Conservation (phyloP, 2,113 vertebrate species). For the Gasterosteus nipponicus region DNA sequence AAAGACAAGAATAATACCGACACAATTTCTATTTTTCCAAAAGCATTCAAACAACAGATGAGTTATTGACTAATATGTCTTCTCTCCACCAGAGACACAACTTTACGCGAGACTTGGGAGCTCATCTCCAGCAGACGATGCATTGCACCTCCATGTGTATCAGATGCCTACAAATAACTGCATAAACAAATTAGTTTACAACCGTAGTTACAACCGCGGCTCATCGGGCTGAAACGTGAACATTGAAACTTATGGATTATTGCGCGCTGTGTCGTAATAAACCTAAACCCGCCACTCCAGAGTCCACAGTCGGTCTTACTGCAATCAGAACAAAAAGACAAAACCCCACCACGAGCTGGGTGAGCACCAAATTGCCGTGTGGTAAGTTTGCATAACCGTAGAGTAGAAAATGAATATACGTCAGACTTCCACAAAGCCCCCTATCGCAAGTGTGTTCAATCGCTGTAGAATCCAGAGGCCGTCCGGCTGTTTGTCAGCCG, state of each 20-base stretch:
- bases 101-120: background rate
- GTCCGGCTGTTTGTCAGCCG: conserved; percentile 51
- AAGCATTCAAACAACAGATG: conserved; percentile 11
- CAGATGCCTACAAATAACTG: background rate
- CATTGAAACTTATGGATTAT: conserved; percentile 11
- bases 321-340: background rate
- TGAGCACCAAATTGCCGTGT: conserved; percentile 1
- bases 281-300: background rate
- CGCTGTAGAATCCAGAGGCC: conserved; percentile 24
- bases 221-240: conserved; percentile 20
- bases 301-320: background rate
- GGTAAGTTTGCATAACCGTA: conserved; percentile 3
- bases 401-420: background rate
- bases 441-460: conserved; percentile 6
- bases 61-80: background rate
- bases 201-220: conserved; percentile 14
- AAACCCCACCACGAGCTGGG: background rate
- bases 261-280: background rate
- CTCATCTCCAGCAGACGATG: background rate
- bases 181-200: conserved; percentile 23
- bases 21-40: background rate
- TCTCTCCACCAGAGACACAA: background rate
- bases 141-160: conserved; percentile 16
- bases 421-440: background rate
- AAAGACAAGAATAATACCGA: background rate